Evolutionary conservation across 2,113 vertebrate genomes (phyloP).

Genomic region (Globicephala melas): DNA sequence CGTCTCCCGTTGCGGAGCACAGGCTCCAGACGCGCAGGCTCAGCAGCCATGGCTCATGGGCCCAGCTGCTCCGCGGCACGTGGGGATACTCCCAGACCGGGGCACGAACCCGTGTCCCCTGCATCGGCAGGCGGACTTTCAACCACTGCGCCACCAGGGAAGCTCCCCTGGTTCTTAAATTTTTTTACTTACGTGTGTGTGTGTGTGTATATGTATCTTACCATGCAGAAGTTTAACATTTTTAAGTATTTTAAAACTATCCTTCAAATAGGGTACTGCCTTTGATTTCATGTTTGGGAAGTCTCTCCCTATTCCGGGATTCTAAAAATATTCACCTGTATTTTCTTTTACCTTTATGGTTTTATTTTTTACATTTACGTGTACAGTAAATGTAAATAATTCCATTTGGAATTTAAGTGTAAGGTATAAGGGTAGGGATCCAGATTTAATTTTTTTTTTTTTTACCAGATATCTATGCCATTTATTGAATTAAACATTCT

Average conservation of each 20-base stretch:
- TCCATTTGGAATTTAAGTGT: conserved; percentile 14
- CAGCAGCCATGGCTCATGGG: too few species aligned
- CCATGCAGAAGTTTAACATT: background rate
- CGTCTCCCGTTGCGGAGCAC: too few species aligned
- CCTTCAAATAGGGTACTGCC: background rate
- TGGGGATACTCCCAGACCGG: too few species aligned
- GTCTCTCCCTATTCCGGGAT: background rate
- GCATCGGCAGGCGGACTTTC: too few species aligned
- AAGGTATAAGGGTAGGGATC: background rate
- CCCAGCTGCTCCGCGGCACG: too few species aligned
- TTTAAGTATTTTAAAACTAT: conserved; percentile 29
- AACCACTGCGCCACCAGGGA: too few species aligned
- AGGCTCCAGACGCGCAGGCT: too few species aligned
- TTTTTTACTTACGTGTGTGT: background rate
- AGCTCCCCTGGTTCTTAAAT: background rate
- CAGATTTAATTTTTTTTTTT: background rate
- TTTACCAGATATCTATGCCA: background rate
- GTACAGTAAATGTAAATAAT: background rate
- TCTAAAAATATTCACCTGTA: conserved; percentile 45
- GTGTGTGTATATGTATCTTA: background rate
- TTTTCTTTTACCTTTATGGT: background rate
- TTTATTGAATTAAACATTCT: background rate
- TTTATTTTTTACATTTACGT: conserved; percentile 19
- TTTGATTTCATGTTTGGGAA: conserved; percentile 28
- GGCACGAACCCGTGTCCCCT: too few species aligned